Percentiles rank a stretch among this genome's conserved stretches.
phyloP scores from a whole-genome alignment of 2,888 invertebrate genomes.

The Ectemnius lituratus region DNA sequence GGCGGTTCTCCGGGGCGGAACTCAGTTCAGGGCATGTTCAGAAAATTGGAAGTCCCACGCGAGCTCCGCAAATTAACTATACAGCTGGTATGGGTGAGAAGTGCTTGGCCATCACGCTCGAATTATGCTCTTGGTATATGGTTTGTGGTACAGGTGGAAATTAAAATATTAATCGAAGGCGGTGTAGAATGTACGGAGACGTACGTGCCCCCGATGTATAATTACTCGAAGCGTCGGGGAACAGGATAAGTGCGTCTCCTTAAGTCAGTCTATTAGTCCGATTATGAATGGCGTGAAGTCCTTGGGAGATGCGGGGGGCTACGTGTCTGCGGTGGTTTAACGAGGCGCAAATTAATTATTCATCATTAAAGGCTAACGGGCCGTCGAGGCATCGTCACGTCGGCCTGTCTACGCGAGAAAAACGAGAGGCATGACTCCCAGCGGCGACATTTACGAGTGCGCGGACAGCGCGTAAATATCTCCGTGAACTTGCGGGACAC shows the following conservation, averaged over 20 bases:
- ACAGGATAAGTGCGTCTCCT: not conserved
- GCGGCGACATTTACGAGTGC: constrained; percentile 68
- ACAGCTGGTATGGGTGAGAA: not conserved
- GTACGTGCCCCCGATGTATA: not conserved
- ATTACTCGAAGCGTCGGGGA: not conserved
- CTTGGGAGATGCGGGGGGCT: not conserved
- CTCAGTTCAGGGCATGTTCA: not conserved
- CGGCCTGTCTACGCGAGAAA: constrained; percentile 46
- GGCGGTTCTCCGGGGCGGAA: constrained; percentile 17
- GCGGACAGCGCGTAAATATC: constrained; percentile 69
- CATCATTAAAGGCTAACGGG: constrained; percentile 59
- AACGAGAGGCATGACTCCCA: constrained; percentile 54
- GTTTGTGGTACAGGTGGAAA: not conserved
- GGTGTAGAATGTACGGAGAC: not conserved
- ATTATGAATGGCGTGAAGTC: constrained; percentile 32
- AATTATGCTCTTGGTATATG: not conserved
- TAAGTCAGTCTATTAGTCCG: constrained; percentile 19
- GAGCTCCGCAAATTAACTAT: not conserved
- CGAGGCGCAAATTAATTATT: constrained; percentile 63
- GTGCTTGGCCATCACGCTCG: not conserved
- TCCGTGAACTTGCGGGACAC: constrained; percentile 64
- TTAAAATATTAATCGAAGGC: constrained; percentile 1
- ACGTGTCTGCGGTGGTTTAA: constrained; percentile 26
- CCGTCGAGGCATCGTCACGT: constrained; percentile 43
- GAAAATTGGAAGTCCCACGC: constrained; percentile 41